phyloP scores from a whole-genome alignment of 2,888 invertebrate species.

The Sinodicranocentrus sp. region DNA sequence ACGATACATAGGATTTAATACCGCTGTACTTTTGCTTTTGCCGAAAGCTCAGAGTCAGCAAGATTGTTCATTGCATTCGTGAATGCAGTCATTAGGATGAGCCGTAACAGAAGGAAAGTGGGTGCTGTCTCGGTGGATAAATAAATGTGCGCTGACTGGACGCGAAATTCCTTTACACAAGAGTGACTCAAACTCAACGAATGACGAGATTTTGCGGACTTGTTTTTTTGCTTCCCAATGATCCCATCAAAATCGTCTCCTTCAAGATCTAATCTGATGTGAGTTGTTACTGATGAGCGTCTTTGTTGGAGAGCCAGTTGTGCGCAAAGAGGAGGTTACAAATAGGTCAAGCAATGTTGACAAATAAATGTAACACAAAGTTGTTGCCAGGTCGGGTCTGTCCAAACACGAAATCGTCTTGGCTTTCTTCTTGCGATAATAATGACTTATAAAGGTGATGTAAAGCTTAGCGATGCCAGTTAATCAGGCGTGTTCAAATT shows the following conservation, averaged over 20 bases:
- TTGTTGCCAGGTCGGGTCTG: no score
- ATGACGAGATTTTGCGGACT: not conserved
- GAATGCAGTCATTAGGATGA: not conserved
- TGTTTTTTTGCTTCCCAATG: not conserved
- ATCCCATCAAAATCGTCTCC: slow-evolving; percentile 16
- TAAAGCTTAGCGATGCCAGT: no score
- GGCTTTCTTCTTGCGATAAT: no score
- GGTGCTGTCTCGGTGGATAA: not conserved
- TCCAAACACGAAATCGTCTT: no score
- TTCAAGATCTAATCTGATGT: slow-evolving; percentile 21
- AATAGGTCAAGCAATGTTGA: no score
- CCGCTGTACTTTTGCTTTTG: not conserved
- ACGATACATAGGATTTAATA: slow-evolving; percentile 18
- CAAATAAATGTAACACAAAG: no score
- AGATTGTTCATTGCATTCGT: not conserved
- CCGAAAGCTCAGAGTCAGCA: slow-evolving; percentile 17
- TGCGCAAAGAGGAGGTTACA: no score
- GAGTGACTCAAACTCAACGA: not conserved
- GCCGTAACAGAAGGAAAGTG: no score
- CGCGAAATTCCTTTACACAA: not conserved
- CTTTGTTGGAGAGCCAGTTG: not conserved
- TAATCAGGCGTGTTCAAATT: no score
- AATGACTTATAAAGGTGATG: no score
- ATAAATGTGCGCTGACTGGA: not conserved
- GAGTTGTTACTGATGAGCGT: slow-evolving; percentile 18